phyloP scores from a whole-genome alignment of 2,888 invertebrate genomes.

The Pollenia griseotomentosa region DNA sequence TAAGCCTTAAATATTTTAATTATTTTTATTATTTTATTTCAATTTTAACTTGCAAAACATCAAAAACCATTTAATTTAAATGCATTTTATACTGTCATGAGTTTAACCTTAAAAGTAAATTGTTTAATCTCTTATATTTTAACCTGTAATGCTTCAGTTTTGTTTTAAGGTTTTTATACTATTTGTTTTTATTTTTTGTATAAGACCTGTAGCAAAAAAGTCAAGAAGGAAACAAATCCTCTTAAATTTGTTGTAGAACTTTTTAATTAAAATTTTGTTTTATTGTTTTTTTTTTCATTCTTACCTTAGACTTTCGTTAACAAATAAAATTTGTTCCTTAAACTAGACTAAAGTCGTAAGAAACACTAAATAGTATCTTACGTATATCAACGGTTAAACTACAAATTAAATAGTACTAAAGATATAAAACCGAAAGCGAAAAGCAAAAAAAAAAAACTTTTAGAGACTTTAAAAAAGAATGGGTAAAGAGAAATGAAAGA shows the following conservation, averaged over 20 bases:
- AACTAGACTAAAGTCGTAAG: conserved; percentile 44
- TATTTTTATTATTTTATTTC: neutral
- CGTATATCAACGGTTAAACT: conserved; percentile 46
- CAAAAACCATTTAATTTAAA: conserved; percentile 47
- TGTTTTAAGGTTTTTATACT: neutral
- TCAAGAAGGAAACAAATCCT: conserved; percentile 64
- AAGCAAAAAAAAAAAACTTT: conserved; percentile 33
- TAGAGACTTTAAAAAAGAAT: neutral
- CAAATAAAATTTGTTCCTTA: conserved; percentile 55
- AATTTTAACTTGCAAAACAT: conserved; percentile 5
- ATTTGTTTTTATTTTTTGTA: conserved; percentile 33
- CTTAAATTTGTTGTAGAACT: conserved; percentile 70
- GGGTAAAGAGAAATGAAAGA: conserved; percentile 1
- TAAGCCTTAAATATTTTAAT: conserved; percentile 20
- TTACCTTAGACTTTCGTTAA: conserved; percentile 17
- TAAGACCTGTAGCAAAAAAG: conserved; percentile 32
- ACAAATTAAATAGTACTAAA: conserved; percentile 55
- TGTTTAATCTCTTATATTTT: conserved; percentile 57
- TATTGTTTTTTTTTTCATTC: neutral
- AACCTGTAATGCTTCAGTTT: conserved; percentile 62
- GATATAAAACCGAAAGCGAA: conserved; percentile 38
- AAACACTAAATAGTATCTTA: conserved; percentile 20
- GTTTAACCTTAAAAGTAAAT: conserved; percentile 63
- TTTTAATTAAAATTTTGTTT: conserved; percentile 69
- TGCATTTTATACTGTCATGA: conserved; percentile 55